Conservation (phyloP, 1,140 invertebrate genomes). For the Drosophila leontia region DNA sequence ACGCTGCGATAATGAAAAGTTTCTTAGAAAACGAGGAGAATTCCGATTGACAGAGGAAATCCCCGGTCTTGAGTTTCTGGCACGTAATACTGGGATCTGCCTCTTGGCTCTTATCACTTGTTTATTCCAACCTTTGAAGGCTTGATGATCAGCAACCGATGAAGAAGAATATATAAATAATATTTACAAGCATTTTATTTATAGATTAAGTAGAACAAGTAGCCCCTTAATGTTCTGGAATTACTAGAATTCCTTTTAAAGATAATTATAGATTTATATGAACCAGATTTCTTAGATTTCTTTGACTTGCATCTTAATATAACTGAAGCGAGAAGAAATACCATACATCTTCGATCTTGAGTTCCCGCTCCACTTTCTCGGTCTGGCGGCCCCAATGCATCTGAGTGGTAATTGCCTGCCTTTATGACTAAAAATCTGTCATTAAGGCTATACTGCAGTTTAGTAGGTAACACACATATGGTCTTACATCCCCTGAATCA, state of each 20-base stretch:
- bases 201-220: not conserved
- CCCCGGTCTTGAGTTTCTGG: slow-evolving; percentile 6
- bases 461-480: slow-evolving; percentile 44
- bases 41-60: slow-evolving; percentile 37
- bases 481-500: not conserved
- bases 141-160: slow-evolving; percentile 2
- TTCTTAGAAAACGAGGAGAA: slow-evolving; percentile 41
- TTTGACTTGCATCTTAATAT: not conserved
- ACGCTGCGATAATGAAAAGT: slow-evolving; percentile 26
- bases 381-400: slow-evolving; percentile 19
- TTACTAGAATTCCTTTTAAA: not conserved
- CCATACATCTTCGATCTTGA: not conserved
- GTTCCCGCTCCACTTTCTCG: slow-evolving; percentile 35
- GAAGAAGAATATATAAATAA: not conserved
- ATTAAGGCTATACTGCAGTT: slow-evolving; percentile 46
- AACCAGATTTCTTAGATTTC: not conserved
- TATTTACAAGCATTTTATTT: not conserved
- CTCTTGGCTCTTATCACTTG: slow-evolving; percentile 20
- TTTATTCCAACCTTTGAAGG: not conserved
- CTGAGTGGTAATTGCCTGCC: slow-evolving; percentile 23
- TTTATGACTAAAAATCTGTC: slow-evolving; percentile 39
- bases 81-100: slow-evolving; percentile 28
- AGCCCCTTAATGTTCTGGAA: not conserved
- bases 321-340: not conserved
- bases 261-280: slow-evolving; percentile 5